phyloP scores from a whole-genome alignment of 53 echinoderm and acorn worm species.

The Mesocentrotus franciscanus region DNA sequence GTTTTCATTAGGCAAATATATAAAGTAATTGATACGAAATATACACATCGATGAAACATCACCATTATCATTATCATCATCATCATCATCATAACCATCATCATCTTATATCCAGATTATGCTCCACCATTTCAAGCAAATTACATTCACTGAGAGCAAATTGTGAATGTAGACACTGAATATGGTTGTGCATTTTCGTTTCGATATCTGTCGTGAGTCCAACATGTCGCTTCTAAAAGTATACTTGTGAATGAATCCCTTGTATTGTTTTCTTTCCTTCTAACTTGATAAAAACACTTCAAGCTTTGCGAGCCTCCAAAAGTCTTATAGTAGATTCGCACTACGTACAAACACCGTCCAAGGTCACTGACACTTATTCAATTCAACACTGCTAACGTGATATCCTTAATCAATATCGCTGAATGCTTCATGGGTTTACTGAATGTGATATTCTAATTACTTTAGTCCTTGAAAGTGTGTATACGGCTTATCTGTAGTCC shows the following conservation, averaged over 20 bases:
- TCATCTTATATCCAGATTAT: neutral
- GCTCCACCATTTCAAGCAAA: neutral
- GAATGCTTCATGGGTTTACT: constrained; percentile 4
- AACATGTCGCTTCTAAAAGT: neutral
- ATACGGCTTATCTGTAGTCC: neutral
- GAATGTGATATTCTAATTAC: neutral
- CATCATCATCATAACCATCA: neutral
- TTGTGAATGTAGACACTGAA: neutral
- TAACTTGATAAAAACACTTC: neutral
- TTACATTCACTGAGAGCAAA: neutral
- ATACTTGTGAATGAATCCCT: neutral
- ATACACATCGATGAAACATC: neutral
- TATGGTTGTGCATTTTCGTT: neutral
- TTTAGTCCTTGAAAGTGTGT: neutral
- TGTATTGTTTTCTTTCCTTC: neutral
- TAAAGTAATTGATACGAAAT: too few relatives aligned
- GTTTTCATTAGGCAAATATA: neutral
- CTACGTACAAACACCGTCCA: neutral
- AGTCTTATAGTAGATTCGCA: neutral
- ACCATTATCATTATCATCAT: neutral
- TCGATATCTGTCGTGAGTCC: neutral
- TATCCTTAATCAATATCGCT: constrained; percentile 10
- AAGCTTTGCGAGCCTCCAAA: neutral
- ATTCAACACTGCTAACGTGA: constrained; percentile 1
- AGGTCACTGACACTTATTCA: constrained; percentile 1